phyloP scores from a whole-genome alignment of 2,113 vertebrate genomes.

The Rhabdornis inornatus region DNA sequence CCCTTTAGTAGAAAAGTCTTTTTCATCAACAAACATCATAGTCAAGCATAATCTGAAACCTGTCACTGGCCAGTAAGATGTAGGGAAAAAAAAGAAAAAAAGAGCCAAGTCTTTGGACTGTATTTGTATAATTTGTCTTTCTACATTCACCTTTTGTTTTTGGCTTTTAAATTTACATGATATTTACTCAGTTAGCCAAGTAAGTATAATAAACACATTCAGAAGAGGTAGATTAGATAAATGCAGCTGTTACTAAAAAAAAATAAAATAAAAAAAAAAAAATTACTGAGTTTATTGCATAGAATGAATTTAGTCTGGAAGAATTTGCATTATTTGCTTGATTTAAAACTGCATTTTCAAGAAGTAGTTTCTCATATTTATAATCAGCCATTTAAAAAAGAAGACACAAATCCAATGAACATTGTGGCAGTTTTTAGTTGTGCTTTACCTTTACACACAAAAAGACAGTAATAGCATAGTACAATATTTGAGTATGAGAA shows the following conservation, averaged over 20 bases:
- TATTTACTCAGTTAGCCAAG: not conserved
- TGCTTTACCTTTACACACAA: not conserved
- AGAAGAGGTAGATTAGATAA: not conserved
- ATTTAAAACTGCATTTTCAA: not conserved
- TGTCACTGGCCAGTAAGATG: not conserved
- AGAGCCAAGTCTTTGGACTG: not conserved
- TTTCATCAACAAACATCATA: not conserved
- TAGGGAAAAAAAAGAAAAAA: fast-evolving
- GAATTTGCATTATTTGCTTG: not conserved
- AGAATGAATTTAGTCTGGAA: not conserved
- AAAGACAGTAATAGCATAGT: not conserved
- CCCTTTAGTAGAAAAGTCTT: not conserved
- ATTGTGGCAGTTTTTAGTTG: not conserved
- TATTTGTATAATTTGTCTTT: not conserved
- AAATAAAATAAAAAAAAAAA: not conserved
- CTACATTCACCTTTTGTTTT: not conserved
- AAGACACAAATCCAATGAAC: not conserved
- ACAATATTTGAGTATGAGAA: not conserved
- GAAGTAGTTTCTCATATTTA: not conserved
- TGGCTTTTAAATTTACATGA: not conserved
- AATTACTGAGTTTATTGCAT: not conserved
- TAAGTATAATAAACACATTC: not conserved
- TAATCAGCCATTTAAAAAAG: not conserved
- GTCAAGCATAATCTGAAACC: not conserved
- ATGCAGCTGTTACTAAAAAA: not conserved